These are phyloP conservation scores for Eucidaris tribuloides DNA, from an alignment of 35 echinoderm and acorn worm genomes.

Conservation along the genomic window DNA sequence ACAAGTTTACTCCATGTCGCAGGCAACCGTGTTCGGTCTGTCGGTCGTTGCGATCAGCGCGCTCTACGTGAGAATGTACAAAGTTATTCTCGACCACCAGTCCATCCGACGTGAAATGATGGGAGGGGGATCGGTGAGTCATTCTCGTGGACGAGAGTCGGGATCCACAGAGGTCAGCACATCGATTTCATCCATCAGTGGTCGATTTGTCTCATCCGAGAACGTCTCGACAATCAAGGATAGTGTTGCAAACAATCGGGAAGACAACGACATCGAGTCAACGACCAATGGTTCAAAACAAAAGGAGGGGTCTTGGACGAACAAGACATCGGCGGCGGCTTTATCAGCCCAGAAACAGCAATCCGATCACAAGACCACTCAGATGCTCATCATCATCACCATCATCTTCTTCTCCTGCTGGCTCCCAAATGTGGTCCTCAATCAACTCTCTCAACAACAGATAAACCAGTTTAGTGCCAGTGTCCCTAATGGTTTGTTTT, in stretches of 20 bases:
- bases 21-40: neutral
- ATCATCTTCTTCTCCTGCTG: neutral
- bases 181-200: too few species aligned
- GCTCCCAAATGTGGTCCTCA: neutral
- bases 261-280: too few species aligned
- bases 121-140: too few species aligned
- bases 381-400: conserved; percentile 6
- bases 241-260: too few species aligned
- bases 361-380: conserved; percentile 16
- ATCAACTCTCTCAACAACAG: neutral
- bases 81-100: neutral
- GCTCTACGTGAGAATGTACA: neutral
- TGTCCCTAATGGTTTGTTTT: neutral
- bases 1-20: neutral
- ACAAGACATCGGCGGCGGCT: too few species aligned
- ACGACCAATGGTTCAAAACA: too few species aligned
- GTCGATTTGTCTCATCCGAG: too few species aligned
- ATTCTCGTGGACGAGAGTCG: too few species aligned
- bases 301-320: too few species aligned
- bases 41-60: neutral
- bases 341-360: neutral
- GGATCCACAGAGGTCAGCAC: too few species aligned
- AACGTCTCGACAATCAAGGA: too few species aligned
- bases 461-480: neutral
- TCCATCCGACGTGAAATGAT: neutral